These are phyloP conservation scores for Pyrocephalus nanus DNA, from an alignment of 2,797 vertebrate genomes.

Conservation along the genomic window DNA sequence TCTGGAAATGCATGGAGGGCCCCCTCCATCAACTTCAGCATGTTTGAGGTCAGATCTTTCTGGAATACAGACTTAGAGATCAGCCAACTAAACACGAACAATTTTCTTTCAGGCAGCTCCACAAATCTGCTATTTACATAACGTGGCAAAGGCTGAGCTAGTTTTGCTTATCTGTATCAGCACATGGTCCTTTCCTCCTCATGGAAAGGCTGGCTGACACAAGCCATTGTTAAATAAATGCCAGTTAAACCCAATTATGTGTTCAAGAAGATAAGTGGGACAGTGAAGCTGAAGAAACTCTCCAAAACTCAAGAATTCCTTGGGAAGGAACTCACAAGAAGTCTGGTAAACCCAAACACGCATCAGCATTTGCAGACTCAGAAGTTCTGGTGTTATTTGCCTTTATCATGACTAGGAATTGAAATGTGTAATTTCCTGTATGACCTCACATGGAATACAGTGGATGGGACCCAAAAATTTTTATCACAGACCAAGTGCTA, in stretches of 20 bases:
- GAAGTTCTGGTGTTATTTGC: not conserved
- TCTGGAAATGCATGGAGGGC: not conserved
- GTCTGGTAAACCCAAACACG: not conserved
- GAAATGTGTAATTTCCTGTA: not conserved
- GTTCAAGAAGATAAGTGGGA: not conserved
- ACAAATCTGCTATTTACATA: slow-evolving; percentile 20
- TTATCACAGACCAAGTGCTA: not conserved
- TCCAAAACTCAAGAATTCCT: not conserved
- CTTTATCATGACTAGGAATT: not conserved
- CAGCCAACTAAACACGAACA: slow-evolving; percentile 31
- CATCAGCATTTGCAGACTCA: not conserved
- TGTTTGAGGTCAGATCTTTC: not conserved
- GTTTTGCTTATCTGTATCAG: slow-evolving; percentile 30
- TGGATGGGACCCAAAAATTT: not conserved
- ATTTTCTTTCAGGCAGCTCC: not conserved
- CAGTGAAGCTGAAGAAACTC: not conserved
- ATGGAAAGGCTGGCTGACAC: not conserved
- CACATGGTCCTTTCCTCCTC: not conserved
- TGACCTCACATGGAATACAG: not conserved
- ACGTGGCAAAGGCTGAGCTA: not conserved
- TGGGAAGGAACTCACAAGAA: not conserved
- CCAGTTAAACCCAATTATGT: not conserved
- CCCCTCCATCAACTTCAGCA: not conserved
- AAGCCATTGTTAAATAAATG: not conserved
- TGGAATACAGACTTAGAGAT: not conserved